These are phyloP conservation scores for Coptotermes formosanus DNA, from an alignment of 1,140 invertebrate species.

Conservation along the genomic window DNA sequence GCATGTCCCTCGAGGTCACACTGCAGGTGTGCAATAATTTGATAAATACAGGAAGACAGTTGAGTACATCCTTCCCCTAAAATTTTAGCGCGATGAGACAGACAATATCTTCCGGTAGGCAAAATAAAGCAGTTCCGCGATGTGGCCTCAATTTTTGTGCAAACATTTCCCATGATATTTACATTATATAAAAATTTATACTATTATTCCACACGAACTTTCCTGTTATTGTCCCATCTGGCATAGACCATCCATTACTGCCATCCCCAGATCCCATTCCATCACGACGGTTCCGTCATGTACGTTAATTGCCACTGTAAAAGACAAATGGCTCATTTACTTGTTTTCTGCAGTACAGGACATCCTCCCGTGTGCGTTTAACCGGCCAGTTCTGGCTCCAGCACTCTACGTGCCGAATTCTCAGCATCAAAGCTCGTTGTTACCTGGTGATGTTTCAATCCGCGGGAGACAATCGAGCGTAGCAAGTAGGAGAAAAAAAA, in stretches of 20 bases:
- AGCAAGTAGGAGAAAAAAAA: neutral
- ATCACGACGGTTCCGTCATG: neutral
- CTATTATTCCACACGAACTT: neutral
- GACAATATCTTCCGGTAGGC: neutral
- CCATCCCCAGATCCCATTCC: neutral
- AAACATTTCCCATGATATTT: neutral
- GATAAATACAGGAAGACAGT: neutral
- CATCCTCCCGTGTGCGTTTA: neutral
- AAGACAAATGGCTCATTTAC: too few species aligned
- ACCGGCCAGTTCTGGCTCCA: too few species aligned
- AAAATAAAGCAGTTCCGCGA: neutral
- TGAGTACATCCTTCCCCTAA: neutral
- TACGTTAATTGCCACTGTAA: too few species aligned
- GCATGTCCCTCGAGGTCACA: neutral
- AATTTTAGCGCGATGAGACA: neutral
- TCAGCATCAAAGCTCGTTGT: neutral
- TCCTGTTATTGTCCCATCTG: neutral
- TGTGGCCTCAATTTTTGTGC: neutral
- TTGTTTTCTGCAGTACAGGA: neutral
- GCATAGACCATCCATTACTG: neutral
- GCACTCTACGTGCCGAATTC: neutral
- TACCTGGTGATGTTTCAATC: conserved; percentile 18
- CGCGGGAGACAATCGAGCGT: neutral
- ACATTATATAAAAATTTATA: neutral
- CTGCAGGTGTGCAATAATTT: neutral